Percentiles rank a stretch among this genome's conserved stretches.
phyloP scores from a whole-genome alignment of 2,113 vertebrate species.

The Lepus timidus region DNA sequence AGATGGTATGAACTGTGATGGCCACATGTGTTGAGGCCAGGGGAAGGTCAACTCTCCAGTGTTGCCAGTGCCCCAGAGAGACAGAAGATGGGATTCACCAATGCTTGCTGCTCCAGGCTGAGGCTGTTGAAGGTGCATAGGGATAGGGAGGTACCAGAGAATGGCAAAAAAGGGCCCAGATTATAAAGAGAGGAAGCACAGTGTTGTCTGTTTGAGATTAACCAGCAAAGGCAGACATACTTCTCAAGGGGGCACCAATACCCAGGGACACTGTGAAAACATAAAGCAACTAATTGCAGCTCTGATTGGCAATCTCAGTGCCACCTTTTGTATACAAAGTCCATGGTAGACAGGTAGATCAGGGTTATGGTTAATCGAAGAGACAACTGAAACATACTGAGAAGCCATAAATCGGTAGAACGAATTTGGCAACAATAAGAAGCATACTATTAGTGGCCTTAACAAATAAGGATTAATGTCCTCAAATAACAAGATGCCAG shows the following conservation, averaged over 20 bases:
- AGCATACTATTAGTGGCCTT: background rate
- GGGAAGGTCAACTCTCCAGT: background rate
- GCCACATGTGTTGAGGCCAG: background rate
- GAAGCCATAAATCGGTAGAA: background rate
- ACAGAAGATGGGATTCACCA: background rate
- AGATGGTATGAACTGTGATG: background rate
- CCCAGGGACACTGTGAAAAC: background rate
- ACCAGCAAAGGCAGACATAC: background rate
- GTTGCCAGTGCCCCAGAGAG: background rate
- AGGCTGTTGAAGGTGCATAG: background rate
- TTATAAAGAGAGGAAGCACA: background rate
- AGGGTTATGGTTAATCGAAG: background rate
- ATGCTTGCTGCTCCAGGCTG: background rate
- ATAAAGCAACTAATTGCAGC: background rate
- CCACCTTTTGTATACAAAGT: background rate
- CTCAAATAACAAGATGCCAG: background rate
- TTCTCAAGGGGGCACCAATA: background rate
- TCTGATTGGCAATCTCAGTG: background rate
- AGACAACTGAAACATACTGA: background rate
- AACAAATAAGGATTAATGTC: background rate
- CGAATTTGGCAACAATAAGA: background rate
- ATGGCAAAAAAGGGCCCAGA: background rate
- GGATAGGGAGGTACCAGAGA: background rate
- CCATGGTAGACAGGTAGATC: background rate
- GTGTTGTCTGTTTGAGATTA: background rate